phyloP scores from a whole-genome alignment of 2,113 vertebrate genomes.

The Anoura caudifer region DNA sequence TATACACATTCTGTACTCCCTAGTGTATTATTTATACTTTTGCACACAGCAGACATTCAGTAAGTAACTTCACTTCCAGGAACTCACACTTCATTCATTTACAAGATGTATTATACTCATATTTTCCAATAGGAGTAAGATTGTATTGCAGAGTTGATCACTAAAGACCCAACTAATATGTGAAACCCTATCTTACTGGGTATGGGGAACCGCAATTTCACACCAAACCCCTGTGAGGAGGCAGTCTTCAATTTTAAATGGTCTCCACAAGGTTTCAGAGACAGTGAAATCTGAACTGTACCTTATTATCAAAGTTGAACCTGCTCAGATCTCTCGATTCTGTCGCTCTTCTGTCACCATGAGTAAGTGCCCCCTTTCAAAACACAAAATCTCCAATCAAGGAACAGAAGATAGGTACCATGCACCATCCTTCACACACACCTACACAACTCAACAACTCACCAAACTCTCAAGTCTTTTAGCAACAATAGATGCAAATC shows the following conservation, averaged over 20 bases:
- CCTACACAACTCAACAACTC: constrained; percentile 49
- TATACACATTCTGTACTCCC: background rate
- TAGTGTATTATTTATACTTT: background rate
- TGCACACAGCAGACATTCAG: background rate
- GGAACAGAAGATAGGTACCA: background rate
- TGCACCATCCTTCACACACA: background rate
- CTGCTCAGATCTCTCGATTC: constrained; percentile 97
- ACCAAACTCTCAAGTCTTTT: constrained; percentile 99
- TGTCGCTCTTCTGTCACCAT: constrained; percentile 97
- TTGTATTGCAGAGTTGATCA: too few relatives aligned
- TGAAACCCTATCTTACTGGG: background rate
- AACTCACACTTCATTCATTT: background rate
- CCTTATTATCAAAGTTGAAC: constrained; percentile 99
- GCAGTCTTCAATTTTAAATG: background rate
- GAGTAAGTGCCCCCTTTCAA: constrained; percentile 94
- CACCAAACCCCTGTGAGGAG: background rate
- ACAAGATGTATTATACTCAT: background rate
- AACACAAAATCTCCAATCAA: constrained; percentile 46
- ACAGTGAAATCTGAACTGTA: constrained; percentile 52
- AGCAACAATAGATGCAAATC: constrained; percentile 98
- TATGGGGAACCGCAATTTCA: background rate
- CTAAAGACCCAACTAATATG: background rate
- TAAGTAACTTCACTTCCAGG: background rate
- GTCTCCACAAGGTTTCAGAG: background rate
- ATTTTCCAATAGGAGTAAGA: background rate